Percentiles rank a stretch among this genome's conserved stretches.
phyloP scores from a whole-genome alignment of 2,113 vertebrate species.

The Hippocampus abdominalis region DNA sequence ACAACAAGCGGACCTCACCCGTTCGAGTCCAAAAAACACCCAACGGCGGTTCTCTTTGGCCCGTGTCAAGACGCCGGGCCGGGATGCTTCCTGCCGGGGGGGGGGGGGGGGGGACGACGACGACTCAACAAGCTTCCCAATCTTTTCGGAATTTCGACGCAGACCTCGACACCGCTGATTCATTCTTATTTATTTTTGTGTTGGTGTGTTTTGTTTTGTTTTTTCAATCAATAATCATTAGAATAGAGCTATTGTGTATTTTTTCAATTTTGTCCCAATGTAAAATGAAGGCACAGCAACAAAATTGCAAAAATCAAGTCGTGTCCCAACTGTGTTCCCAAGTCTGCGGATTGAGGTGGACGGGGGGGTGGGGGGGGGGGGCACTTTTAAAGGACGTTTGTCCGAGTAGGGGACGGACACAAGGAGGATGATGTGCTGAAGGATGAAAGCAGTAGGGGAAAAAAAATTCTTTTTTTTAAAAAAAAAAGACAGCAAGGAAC shows the following conservation, averaged over 20 bases:
- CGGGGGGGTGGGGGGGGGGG: neutral
- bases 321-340: neutral
- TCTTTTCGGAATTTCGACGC: neutral
- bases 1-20: slow-evolving; percentile 24
- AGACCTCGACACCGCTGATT: neutral
- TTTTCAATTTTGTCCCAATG: neutral
- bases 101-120: too few relatives aligned
- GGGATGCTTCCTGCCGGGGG: neutral
- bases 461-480: too few relatives aligned
- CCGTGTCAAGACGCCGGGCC: slow-evolving; percentile 9
- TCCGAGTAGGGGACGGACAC: slow-evolving; percentile 19
- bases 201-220: neutral
- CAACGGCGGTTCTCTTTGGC: slow-evolving; percentile 49
- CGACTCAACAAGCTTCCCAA: neutral
- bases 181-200: neutral
- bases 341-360: neutral
- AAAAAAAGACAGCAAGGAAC: slow-evolving; percentile 36
- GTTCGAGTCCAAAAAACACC: slow-evolving; percentile 44
- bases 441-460: slow-evolving; percentile 42
- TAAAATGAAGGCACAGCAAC: neutral
- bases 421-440: slow-evolving; percentile 51
- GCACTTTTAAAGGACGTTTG: neutral
- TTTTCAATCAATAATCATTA: too few relatives aligned
- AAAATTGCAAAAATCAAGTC: neutral
- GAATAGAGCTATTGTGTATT: neutral